Percentiles rank a stretch among this genome's conserved stretches.
These are phyloP conservation scores for Bactericera cockerelli DNA, from an alignment of 1,140 invertebrate species.

Conservation along the genomic window DNA sequence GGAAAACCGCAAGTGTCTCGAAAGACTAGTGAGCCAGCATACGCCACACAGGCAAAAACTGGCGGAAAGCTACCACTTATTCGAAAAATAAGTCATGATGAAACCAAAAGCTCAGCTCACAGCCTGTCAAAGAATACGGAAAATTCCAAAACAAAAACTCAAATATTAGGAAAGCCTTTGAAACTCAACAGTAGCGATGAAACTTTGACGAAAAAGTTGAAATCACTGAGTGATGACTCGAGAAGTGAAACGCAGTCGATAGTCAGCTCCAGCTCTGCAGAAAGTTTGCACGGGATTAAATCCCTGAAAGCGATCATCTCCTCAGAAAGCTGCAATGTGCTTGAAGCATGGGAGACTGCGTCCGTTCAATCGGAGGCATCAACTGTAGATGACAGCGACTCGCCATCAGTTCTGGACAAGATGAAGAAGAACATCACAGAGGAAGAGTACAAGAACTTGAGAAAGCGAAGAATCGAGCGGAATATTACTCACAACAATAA, in stretches of 20 bases:
- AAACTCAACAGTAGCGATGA: too few species aligned
- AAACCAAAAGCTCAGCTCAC: too few species aligned
- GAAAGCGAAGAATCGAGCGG: background rate
- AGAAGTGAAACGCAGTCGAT: too few species aligned
- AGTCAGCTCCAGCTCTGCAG: too few species aligned
- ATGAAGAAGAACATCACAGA: background rate
- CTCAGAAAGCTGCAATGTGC: too few species aligned
- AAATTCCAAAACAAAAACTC: too few species aligned
- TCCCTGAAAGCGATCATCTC: too few species aligned
- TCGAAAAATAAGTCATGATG: slow-evolving; percentile 1
- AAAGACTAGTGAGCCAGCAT: background rate
- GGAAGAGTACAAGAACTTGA: background rate
- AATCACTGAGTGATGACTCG: too few species aligned
- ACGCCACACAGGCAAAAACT: background rate
- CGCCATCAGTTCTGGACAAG: background rate
- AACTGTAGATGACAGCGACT: background rate
- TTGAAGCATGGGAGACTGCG: background rate
- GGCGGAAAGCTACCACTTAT: background rate
- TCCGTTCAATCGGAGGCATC: background rate
- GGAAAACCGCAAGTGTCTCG: background rate
- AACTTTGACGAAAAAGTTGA: too few species aligned
- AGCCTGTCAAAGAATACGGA: too few species aligned
- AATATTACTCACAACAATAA: slow-evolving; percentile 5
- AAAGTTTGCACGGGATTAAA: too few species aligned
- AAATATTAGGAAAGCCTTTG: too few species aligned